Conservation (phyloP, 1,140 invertebrate species). For the honey bee (Apis mellifera) region Amel_HAv3.1 CM009934.2:5463501-5464000, state of each 20-base stretch:
- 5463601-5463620: conserved; percentile 21
- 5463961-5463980: conserved; percentile 29
- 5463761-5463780: not conserved
- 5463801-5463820: conserved; percentile 44
- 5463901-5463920: not conserved
- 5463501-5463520: not conserved
- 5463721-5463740: not conserved
- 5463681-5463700: not conserved
- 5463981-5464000: not conserved
- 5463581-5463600: conserved; percentile 21
- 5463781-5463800: not conserved
- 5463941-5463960: not conserved
- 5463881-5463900: conserved; percentile 15
- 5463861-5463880: conserved; percentile 2
- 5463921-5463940: not conserved
- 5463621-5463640: conserved; percentile 17
- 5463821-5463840: conserved; percentile 43
- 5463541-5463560: not conserved
- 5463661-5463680: conserved; percentile 43
- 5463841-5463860: conserved; percentile 12
- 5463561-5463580: conserved; percentile 12
- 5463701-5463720: not conserved
- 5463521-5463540: not conserved
- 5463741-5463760: conserved; percentile 12
- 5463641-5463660: conserved; percentile 56